phyloP scores from a whole-genome alignment of 2,113 vertebrate genomes.

The Anhinga rufa region DNA sequence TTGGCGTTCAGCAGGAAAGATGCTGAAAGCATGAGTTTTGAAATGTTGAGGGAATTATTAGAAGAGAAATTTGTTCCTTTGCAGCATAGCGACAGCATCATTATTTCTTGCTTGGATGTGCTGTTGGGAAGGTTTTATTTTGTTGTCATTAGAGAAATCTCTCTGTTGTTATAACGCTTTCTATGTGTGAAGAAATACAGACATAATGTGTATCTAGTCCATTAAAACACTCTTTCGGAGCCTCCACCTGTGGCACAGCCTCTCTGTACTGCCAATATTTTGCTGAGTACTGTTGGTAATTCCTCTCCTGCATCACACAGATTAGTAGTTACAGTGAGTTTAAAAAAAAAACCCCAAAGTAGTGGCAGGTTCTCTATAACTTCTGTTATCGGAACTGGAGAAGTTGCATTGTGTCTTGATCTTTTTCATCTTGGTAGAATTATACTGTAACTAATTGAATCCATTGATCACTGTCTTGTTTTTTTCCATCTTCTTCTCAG shows the following conservation, averaged over 20 bases:
- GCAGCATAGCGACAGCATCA: slow-evolving; percentile 34
- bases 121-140: slow-evolving; percentile 65
- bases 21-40: slow-evolving; percentile 44
- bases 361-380: not conserved
- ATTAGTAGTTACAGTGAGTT: slow-evolving; percentile 7
- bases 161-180: slow-evolving; percentile 67
- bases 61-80: slow-evolving; percentile 5
- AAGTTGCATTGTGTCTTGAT: slow-evolving; percentile 59
- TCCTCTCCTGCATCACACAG: not conserved
- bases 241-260: slow-evolving; percentile 57
- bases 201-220: slow-evolving; percentile 61
- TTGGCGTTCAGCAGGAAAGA: not conserved
- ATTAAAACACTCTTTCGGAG: slow-evolving; percentile 40
- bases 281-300: slow-evolving; percentile 11
- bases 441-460: slow-evolving; percentile 78
- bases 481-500: slow-evolving; percentile 70
- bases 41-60: not conserved
- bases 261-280: slow-evolving; percentile 19
- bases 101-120: slow-evolving; percentile 62
- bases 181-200: slow-evolving; percentile 63
- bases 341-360: not conserved
- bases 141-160: slow-evolving; percentile 67
- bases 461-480: slow-evolving; percentile 79
- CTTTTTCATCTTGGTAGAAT: slow-evolving; percentile 68
- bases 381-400: slow-evolving; percentile 28